Conservation (phyloP, 1,140 invertebrate genomes). For the Pogonognathellus flavescens region DNA sequence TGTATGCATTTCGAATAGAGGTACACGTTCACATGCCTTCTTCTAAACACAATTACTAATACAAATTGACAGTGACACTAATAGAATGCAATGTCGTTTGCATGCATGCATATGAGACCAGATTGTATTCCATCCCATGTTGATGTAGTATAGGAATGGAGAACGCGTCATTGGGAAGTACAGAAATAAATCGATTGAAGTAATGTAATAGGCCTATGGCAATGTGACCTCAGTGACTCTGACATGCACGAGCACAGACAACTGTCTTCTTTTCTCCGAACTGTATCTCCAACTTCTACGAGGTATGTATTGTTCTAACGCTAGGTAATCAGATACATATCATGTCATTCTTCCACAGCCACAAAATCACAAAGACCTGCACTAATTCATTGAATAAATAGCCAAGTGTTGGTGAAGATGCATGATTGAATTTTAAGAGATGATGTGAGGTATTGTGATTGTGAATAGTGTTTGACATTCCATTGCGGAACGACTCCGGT, state of each 20-base stretch:
- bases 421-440: neutral
- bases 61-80: conserved; percentile 45
- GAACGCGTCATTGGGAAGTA: neutral
- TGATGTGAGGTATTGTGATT: neutral
- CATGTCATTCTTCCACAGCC: neutral
- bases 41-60: too few species aligned
- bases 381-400: neutral
- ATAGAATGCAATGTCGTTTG: conserved; percentile 11
- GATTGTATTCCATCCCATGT: too few species aligned
- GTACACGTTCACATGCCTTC: too few species aligned
- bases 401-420: neutral
- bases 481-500: conserved; percentile 3
- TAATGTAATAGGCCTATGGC: neutral
- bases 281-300: neutral
- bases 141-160: neutral
- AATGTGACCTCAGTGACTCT: conserved; percentile 11
- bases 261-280: neutral
- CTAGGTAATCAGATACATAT: neutral
- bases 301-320: neutral
- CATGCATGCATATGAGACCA: neutral
- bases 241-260: neutral
- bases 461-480: conserved; percentile 3
- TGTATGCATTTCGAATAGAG: too few species aligned
- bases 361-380: neutral
- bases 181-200: conserved; percentile 8